Base-by-base conservation (phyloP, 2,888 invertebrate species). In the Ametastegia equiseti region DNA sequence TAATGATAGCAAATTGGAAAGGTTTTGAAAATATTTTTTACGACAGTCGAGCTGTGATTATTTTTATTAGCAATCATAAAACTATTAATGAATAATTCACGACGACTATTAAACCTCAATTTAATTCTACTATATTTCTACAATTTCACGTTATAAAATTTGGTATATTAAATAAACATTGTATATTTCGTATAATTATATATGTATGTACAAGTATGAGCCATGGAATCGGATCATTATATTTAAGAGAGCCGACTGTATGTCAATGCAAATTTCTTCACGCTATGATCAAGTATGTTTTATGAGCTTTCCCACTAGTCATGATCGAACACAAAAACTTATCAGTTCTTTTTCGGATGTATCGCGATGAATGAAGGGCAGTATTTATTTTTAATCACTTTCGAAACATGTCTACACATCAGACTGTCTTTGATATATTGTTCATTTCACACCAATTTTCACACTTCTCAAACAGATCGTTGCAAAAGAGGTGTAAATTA, bases 161-260 rank as follows among this genome's bases (percentile, higher is more conserved):
- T 88, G 83, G 42, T 88, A 88, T 79, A 87, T 87, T 88, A 89
- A 89, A 89, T 89, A 88, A 88, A 88, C 85, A 85, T 87, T 83
- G 86, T 86, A 86, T 82, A 78, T 85, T 83, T 86, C 84, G 81
- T 87, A 88, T 88, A 83, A 83, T 86, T 84, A 81, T 87, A 88
- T 88, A 83, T 88, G 88, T 88, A 88, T 67, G 23, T 78, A 78
- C 78, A 60, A 19, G 54, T 54, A 36, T 78, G 60, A 23, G 60
- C 27, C 78, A 63, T 78, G 27, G 36, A 45, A 42, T 78, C 27
- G 30, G 42, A 19, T 63, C 78, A 78, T 13, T 42, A 9, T 27
- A 78, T 42, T 39, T 30, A 67, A n/a, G 27, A 42, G 1, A 57
- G 9, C 39, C 60, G 30, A 60, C 15, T 27, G 7, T 11, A 30